Base-by-base conservation (phyloP, 2,888 invertebrate species). In the Apamea anceps region DNA sequence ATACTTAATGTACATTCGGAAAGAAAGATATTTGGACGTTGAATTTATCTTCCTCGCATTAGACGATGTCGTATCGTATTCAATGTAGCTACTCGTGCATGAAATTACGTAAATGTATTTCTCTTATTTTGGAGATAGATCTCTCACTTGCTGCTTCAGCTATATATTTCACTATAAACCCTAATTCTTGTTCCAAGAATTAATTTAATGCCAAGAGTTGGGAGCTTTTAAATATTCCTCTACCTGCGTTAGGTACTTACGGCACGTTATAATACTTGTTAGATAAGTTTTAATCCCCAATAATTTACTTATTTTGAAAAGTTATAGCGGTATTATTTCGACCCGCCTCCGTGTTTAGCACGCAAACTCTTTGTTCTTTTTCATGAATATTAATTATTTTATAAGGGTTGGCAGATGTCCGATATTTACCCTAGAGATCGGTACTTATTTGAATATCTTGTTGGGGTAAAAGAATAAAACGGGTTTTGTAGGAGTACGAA, bases 341-440 rank as follows among this genome's bases (percentile, higher is more conserved):
- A 85, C 68, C 87, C 82, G 63, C 75, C 84, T 75, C 72, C 77
- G 72, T 86, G 88, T 81, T 84, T 88, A 81, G 77, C 80, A 79
- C 79, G 77, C 78, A 78, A 83, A 81, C 75, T 89, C 80, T 82
- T 87, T 85, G 73, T 83, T 76, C 77, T 87, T 85, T 87, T 89
- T 87, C 81, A 87, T 90, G 90, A 88, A 88, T 90, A 88, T 88
- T 87, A 87, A 87, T 90, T 85, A 84, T 82, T 87, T 85, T 84
- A 77, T 73, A 88, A 87, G 77, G 80, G 81, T 82, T 85, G 76
- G 80, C 84, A 84, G 90, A 81, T 83, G 84, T 82, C 76, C 84
- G 81, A 84, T 83, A 81, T 85, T 84, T 72, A 79, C 80, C 73
- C 82, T 51, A 77, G 82, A 79, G 80, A 84, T 80, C 70, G 73